Evolutionary conservation across 2,113 vertebrate genomes (phyloP), one percentile per base, ranked within the genome.

Genomic region (Sporophila hypoxantha): DNA sequence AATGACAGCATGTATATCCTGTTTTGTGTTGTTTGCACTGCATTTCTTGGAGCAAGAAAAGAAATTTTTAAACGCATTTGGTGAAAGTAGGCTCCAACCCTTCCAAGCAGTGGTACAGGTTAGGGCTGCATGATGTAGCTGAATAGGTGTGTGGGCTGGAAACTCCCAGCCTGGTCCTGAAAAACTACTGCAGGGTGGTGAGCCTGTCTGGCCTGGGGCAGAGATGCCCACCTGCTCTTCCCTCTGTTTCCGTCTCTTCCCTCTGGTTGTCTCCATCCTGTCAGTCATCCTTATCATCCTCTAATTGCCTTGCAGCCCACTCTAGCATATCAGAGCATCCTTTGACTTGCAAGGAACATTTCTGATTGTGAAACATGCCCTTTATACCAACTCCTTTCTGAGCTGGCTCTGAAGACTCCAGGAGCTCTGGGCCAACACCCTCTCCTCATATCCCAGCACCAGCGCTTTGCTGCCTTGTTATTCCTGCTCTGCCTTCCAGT

Each of bases 1-100:
- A 34, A 37, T 1, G 1, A 32, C 20, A 23, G 23, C 9, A 6
- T 0, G 0, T 41, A 17, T 42, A 14, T 39, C 41, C 52, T 52
- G 39, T 62, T 27, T 77, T 3, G 2, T 52, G 22, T 56, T 76
- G 27, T 46, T 88, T 84, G 23, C 41, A 7, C 41, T 89, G 29
- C 14, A 4, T 52, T 83, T 90, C n/a, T 52, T 69, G 46, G 19
- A 69, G 46, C 10, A 62, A 66, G 10, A 39, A 89, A 64, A 77
- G 9, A 41, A 15, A n/a, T n/a, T 77, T 87, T 76, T 42, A 42
- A 75, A 44, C 25, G 7, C 0, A 0, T 71, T 73, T 6, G 6
- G 26, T 30, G 21, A 62, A 79, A 26, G n/a, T 39, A 44, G 55
- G 17, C 37, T 66, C 18, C 16, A 73, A 3, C 59, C 23, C 25